Evolutionary conservation across 2,113 vertebrate genomes (phyloP), one percentile per base, ranked within the genome.

Genomic region (Neodon shergylaensis): DNA sequence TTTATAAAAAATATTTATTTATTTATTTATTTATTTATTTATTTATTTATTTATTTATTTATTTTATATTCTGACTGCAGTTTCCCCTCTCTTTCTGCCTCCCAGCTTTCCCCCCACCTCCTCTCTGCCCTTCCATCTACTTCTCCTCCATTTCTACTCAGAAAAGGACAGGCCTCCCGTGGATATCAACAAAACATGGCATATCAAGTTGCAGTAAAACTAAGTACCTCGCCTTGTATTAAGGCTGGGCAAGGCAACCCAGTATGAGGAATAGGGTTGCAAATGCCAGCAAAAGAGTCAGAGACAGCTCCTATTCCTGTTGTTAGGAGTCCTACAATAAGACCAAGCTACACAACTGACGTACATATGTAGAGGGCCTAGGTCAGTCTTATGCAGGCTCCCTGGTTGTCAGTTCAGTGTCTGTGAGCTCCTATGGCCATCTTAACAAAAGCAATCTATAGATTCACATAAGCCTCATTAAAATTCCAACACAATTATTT

Each of bases 101-200:
- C 1, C 70, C 7, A 36, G 7, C 3, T 11, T n/a, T 10, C 19
- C 36, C 36, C 3, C 8, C 21, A 22, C n/a, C 17, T 39, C 8
- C 8, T 16, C n/a, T 39, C 70, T 72, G 70, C 17, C 17, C 36
- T 39, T 8, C 36, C 36, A n/a, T 72, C 70, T 73, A 22, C 3
- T 39, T 16, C 14, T 39, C n/a, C 19, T 39, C 19, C 70, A 72
- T 72, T 72, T 72, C 70, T 39, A 39, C 24, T 22, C 70, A 73
- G 70, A 73, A 39, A 39, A 73, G 7, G 70, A 19, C 7, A 73
- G n/a, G 19, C 17, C 36, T 73, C 70, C 70, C 7, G 39, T 73
- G 36, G 36, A 72, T 72, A n/a, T 19, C 36, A n/a, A 72, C 70
- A 72, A 72, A 72, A 22, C 14, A 39, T 21, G 33, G 36, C 70